These are phyloP conservation scores for Callipepla squamata DNA, from an alignment of 2,113 vertebrate species.

Conservation along the genomic window DNA sequence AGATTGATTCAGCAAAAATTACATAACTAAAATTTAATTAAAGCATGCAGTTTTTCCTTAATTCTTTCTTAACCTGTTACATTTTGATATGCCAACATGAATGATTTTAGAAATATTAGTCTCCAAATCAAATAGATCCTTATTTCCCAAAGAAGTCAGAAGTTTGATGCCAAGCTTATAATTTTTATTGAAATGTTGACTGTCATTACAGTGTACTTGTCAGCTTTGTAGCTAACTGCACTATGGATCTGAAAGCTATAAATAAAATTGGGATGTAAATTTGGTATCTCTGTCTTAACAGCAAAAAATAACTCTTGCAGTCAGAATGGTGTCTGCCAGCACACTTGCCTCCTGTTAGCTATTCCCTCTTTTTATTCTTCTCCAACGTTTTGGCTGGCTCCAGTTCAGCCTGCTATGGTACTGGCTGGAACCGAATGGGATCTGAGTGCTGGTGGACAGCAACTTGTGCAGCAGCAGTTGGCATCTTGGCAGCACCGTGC, in stretches of 20 bases:
- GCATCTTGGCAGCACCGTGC: fast-evolving
- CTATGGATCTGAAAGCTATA: not conserved
- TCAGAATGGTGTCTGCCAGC: not conserved
- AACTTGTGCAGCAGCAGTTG: not conserved
- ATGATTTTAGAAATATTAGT: not conserved
- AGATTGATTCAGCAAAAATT: conserved; percentile 29
- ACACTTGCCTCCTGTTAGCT: not conserved
- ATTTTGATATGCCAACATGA: not conserved
- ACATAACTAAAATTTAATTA: conserved; percentile 37
- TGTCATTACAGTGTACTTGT: not conserved
- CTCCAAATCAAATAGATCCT: not conserved
- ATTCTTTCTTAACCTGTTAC: not conserved
- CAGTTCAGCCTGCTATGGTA: not conserved
- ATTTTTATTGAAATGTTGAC: not conserved
- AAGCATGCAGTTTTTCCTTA: not conserved
- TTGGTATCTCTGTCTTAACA: not conserved
- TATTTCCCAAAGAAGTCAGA: not conserved
- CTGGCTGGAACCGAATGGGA: not conserved
- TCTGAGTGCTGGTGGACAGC: not conserved
- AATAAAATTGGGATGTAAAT: not conserved
- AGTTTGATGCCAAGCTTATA: not conserved
- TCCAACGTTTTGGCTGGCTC: not conserved
- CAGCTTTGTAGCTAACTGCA: not conserved
- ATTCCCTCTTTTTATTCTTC: not conserved
- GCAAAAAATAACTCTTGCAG: not conserved